Base-by-base conservation (phyloP, 2,888 invertebrate genomes). In the Trichogramma evanescens region DNA sequence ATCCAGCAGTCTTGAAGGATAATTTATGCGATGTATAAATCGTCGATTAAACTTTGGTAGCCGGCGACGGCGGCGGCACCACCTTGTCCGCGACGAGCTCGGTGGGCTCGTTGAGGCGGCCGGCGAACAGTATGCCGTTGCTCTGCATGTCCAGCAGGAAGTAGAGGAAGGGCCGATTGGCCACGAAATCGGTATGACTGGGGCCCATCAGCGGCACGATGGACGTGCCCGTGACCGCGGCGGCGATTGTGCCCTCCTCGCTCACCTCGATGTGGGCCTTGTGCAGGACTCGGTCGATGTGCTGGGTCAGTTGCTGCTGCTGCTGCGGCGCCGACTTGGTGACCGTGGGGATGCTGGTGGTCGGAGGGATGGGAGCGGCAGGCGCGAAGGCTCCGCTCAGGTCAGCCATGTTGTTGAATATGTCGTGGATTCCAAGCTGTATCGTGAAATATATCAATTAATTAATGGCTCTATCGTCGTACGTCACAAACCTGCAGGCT, bases 91-190 rank as follows among this genome's bases (percentile, higher is more conserved):
- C 26, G 26, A 26, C 26, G 26, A 26, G 26, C 26, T 26, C 26
- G 26, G 26, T 26, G 26, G 26, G 59, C 13, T 82, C 78, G 43
- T 81, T 79, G 58, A 84, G 80, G 66, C 83, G 82, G 41, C 87
- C 87, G 69, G 84, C 84, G 69, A 88, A 88, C n/a, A 88, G 74
- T 8, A 85, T 81, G 48, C 82, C 75, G 1, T 81, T 82, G 0
- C 81, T 77, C 6, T 75, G 69, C 13, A 80, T 80, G 58, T 84
- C 82, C 56, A 88, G 84, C 5, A 67, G 43, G 76, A 87, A 87
- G 76, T 86, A 86, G 1, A 86, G 69, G 71, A 88, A 89, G 0
- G 88, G 87, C 65, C 82, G 82, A 69, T 88, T 82, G 1, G 82
- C 82, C 3, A 76, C 77, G 59, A 88, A 74, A 52, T 76, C 77